Percentiles rank a stretch among this genome's conserved stretches.
Evolutionary conservation across 2,113 vertebrate genomes (phyloP).

Genomic region (Dicentrarchus labrax): DNA sequence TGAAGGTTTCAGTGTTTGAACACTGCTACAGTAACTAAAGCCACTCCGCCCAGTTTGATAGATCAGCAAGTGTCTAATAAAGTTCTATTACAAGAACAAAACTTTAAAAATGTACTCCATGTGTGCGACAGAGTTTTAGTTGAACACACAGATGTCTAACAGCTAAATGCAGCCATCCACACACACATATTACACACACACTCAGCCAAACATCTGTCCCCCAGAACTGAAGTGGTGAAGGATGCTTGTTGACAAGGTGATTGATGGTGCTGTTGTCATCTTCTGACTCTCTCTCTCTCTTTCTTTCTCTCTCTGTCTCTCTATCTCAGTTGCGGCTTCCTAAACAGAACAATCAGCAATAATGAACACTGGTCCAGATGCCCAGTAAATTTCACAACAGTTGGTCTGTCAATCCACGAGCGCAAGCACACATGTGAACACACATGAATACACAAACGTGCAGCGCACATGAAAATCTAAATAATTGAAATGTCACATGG

Average conservation of each 20-base stretch:
- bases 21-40: neutral
- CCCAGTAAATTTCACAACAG: constrained; percentile 68
- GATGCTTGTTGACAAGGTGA: constrained; percentile 76
- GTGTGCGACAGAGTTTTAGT: constrained; percentile 29
- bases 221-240: constrained; percentile 52
- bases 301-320: constrained; percentile 19
- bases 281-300: constrained; percentile 46
- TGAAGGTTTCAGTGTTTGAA: neutral
- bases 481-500: constrained; percentile 24
- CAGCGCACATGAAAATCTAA: neutral
- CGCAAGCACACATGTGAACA: constrained; percentile 3
- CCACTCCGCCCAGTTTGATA: neutral
- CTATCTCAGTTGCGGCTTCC: constrained; percentile 24
- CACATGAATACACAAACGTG: constrained; percentile 15
- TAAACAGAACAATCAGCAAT: constrained; percentile 66
- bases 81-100: constrained; percentile 36
- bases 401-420: constrained; percentile 58
- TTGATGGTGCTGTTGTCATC: constrained; percentile 73
- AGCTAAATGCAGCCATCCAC: constrained; percentile 30
- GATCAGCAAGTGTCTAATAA: constrained; percentile 20
- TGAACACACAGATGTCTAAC: constrained; percentile 46
- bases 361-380: constrained; percentile 76
- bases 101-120: constrained; percentile 16
- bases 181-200: constrained; percentile 24
- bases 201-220: constrained; percentile 68